A percentile compares a stretch with the other conserved stretches of the same genome.
Evolutionary conservation across 2,797 vertebrate species (phyloP).

Genomic region (Discoglossus pictus): DNA sequence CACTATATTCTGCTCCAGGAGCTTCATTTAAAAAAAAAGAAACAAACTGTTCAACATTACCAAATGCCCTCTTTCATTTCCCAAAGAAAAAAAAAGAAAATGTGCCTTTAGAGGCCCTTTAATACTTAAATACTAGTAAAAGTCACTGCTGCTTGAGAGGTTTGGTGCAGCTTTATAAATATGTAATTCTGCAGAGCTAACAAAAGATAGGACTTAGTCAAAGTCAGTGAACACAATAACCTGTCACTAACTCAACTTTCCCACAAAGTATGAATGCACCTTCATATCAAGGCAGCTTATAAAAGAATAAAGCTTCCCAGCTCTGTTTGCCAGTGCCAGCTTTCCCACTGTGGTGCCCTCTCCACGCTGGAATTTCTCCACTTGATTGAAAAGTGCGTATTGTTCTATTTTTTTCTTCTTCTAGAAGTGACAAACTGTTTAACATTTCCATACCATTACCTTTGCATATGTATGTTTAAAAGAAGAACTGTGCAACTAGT

Average conservation of each 20-base stretch:
- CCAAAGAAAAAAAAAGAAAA: no score
- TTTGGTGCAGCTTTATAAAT: no score
- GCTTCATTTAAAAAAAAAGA: no score
- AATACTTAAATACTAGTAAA: no score
- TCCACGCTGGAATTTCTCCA: constrained; percentile 32
- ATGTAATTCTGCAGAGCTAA: no score
- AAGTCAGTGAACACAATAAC: constrained; percentile 17
- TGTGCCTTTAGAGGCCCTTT: no score
- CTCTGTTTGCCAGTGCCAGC: constrained; percentile 1
- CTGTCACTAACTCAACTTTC: constrained; percentile 23
- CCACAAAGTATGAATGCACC: constrained; percentile 30
- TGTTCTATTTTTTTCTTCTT: constrained; percentile 20
- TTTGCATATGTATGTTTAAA: constrained; percentile 25
- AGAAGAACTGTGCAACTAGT: constrained; percentile 10
- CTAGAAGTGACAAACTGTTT: constrained; percentile 5
- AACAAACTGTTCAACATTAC: no score
- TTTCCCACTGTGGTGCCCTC: constrained; percentile 10
- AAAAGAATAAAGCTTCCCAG: constrained; percentile 5
- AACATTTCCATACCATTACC: constrained; percentile 30
- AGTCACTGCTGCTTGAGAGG: no score
- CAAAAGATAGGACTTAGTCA: no score
- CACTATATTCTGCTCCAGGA: no score
- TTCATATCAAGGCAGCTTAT: constrained; percentile 10
- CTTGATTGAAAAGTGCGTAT: constrained; percentile 24
- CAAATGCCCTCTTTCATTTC: no score